A percentile compares a stretch with the other conserved stretches of the same genome.
These are phyloP conservation scores for Diploptera punctata DNA, from an alignment of 2,888 invertebrate genomes.

Conservation along the genomic window DNA sequence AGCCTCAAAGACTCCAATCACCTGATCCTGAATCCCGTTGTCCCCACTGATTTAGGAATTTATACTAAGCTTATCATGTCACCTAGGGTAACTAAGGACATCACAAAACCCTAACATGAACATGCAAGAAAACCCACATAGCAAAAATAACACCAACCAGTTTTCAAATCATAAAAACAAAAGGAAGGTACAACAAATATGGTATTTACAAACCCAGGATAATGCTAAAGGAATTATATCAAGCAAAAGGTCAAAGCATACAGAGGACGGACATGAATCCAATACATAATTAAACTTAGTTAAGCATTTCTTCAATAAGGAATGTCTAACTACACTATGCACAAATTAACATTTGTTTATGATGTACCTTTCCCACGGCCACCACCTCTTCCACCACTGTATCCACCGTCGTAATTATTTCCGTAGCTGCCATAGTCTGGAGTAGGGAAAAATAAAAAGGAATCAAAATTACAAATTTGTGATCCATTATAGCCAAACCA, in stretches of 20 bases:
- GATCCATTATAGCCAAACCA: constrained; percentile 29
- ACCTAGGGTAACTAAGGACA: not conserved
- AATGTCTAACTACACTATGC: too few relatives aligned
- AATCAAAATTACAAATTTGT: not conserved
- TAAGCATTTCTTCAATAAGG: too few relatives aligned
- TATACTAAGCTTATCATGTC: constrained; percentile 35
- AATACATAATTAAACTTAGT: too few relatives aligned
- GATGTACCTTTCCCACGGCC: constrained; percentile 86
- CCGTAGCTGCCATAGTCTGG: constrained; percentile 78
- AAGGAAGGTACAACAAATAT: too few relatives aligned
- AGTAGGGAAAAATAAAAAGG: constrained; percentile 23
- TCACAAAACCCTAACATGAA: not conserved
- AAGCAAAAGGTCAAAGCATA: too few relatives aligned
- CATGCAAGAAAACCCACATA: too few relatives aligned
- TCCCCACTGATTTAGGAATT: constrained; percentile 37
- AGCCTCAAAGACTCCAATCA: constrained; percentile 3
- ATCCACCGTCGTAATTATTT: constrained; percentile 75
- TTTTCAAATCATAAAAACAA: too few relatives aligned
- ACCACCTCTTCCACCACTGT: constrained; percentile 84
- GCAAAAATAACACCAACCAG: too few relatives aligned
- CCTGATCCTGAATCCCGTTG: constrained; percentile 25
- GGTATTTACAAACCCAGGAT: too few relatives aligned
- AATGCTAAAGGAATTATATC: too few relatives aligned
- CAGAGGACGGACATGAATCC: too few relatives aligned
- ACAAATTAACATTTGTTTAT: too few relatives aligned